Evolutionary conservation across 2,888 invertebrate genomes (phyloP), one percentile per base, ranked within the genome.

Genomic region (Ormyrus thymus): DNA sequence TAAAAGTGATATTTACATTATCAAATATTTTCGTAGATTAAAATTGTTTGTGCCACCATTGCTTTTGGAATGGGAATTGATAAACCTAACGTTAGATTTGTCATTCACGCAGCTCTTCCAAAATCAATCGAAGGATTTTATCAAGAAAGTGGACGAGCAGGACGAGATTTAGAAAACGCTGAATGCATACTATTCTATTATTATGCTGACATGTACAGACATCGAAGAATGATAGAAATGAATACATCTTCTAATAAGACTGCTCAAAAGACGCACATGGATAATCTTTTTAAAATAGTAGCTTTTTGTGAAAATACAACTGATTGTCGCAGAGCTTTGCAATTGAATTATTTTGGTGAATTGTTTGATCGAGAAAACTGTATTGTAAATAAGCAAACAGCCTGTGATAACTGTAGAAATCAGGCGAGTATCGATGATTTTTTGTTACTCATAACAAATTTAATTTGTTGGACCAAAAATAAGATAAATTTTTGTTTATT

Each of bases 41-140:
- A 93, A 92, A 92, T 95, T 56, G 96, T 99, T 73, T 98, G 98
- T 86, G 99, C 99, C 1, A 99, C 99, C 0, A 95, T 99, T 80
- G 99, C 99, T 11, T 99, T 99, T 91, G 97, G 97, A 45, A 99
- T 99, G 99, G 98, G 99, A 61, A 98, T 99, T 81, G 98, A 99
- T 90, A 99, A 99, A 90, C 93, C 97, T 2, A 95, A 99, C 90
- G 98, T 99, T 73, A 93, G 99, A 83, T 96, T 97, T 85, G 97
- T 99, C 13, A 97, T 99, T 85, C 97, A 98, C 90, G 97, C 96
- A 86, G 97, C 97, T 86, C 96, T 97, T 95, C 97, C 97, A 0
- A 93, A 93, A 64, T 95, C 94, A 88, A 96, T 96, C 89, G 97
- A 97, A 89, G 95, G 95, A 81, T 97, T 97, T 89, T 96, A 97